Evolutionary conservation across 2,888 invertebrate species (phyloP).

Genomic region (Meteorus cinctellus): DNA sequence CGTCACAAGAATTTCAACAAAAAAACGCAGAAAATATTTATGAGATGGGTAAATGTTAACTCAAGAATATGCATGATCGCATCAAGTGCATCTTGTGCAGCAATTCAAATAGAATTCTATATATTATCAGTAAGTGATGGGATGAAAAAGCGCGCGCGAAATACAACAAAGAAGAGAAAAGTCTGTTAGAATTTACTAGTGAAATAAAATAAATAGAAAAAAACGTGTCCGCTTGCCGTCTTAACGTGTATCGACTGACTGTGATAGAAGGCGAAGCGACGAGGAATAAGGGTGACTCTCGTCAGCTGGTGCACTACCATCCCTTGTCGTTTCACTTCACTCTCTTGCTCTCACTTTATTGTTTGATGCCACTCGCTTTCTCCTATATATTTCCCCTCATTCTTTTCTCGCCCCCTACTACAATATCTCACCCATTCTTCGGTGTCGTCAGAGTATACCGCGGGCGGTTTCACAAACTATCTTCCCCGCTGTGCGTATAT

Average conservation of each 20-base stretch:
- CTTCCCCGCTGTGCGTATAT: neutral
- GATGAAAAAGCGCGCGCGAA: neutral
- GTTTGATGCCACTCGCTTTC: slow-evolving; percentile 1
- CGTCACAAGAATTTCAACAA: slow-evolving; percentile 7
- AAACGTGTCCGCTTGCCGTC: slow-evolving; percentile 45
- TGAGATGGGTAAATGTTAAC: neutral
- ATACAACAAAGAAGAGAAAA: neutral
- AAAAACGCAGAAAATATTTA: neutral
- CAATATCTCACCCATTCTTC: slow-evolving; percentile 16
- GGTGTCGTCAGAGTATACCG: slow-evolving; percentile 32
- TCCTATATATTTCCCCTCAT: neutral
- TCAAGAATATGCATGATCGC: too few species aligned
- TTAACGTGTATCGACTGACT: slow-evolving; percentile 55
- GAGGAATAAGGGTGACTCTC: slow-evolving; percentile 51
- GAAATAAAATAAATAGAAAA: slow-evolving; percentile 1
- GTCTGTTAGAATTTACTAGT: neutral
- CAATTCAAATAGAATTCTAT: neutral
- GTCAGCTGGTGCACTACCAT: slow-evolving; percentile 49
- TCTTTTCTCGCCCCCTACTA: slow-evolving; percentile 13
- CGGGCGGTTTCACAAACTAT: slow-evolving; percentile 39
- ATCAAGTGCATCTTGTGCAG: too few species aligned
- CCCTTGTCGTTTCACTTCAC: slow-evolving; percentile 20
- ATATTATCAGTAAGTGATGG: too few species aligned
- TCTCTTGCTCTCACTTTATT: slow-evolving; percentile 1
- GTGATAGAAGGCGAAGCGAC: slow-evolving; percentile 48